Evolutionary conservation across 2,888 invertebrate species (phyloP).

Genomic region (Psylliodes chrysocephalus): DNA sequence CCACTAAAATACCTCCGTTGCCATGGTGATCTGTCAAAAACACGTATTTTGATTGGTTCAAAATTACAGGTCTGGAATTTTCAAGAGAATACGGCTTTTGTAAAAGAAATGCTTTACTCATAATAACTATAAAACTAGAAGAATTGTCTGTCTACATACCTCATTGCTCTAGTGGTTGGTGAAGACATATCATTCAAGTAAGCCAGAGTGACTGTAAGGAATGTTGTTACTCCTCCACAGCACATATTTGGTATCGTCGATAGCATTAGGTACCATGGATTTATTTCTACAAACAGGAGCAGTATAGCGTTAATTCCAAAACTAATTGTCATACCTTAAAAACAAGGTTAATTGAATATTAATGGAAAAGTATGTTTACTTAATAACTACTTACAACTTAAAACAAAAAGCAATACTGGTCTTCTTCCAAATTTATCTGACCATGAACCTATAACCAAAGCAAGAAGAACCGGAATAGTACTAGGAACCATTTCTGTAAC

Average conservation of each 20-base stretch:
- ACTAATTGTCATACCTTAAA: constrained; percentile 4
- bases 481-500: constrained; percentile 16
- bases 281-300: constrained; percentile 9
- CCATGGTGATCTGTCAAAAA: no score
- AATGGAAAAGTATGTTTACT: not conserved
- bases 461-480: constrained; percentile 5
- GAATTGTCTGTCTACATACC: no score
- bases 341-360: not conserved
- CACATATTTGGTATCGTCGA: not conserved
- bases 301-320: not conserved
- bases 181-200: constrained; percentile 13
- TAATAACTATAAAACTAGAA: no score
- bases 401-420: not conserved
- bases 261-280: constrained; percentile 12
- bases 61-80: no score
- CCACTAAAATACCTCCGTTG: no score
- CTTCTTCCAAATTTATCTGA: constrained; percentile 19
- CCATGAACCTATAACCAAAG: constrained; percentile 17
- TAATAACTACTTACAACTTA: not conserved
- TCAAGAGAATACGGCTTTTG: no score
- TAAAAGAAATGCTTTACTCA: no score
- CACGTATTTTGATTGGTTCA: no score
- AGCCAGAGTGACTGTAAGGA: not conserved
- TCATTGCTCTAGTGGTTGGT: constrained; percentile 8
- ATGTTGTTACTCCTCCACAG: constrained; percentile 9